phyloP scores from a whole-genome alignment of 2,113 vertebrate species.

The Syngnathoides biaculeatus region DNA sequence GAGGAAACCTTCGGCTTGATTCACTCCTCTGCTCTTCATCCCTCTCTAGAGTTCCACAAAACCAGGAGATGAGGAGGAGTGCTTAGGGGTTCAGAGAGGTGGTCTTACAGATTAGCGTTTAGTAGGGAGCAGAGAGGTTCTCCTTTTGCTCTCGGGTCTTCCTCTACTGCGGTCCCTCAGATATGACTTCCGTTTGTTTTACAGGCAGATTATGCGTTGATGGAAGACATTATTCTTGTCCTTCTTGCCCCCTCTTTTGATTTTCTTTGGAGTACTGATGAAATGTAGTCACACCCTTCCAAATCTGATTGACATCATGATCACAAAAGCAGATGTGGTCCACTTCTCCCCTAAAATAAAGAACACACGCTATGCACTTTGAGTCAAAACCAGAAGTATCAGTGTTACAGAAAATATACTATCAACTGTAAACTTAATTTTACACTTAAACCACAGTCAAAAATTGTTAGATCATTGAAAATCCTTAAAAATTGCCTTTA shows the following conservation, averaged over 20 bases:
- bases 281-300: background rate
- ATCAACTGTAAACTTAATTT: background rate
- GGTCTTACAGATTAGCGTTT: slow-evolving; percentile 67
- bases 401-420: too few species aligned
- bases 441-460: background rate
- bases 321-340: background rate
- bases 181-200: slow-evolving; percentile 65
- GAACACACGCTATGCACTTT: too few species aligned
- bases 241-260: slow-evolving; percentile 56
- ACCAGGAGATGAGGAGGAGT: slow-evolving; percentile 42
- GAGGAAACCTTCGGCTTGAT: slow-evolving; percentile 54
- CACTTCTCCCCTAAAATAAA: background rate
- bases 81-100: slow-evolving; percentile 42
- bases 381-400: too few species aligned
- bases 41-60: slow-evolving; percentile 38
- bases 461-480: background rate
- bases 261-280: slow-evolving; percentile 36
- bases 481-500: background rate
- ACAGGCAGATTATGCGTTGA: slow-evolving; percentile 43
- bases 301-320: background rate
- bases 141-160: slow-evolving; percentile 49
- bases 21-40: slow-evolving; percentile 58
- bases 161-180: slow-evolving; percentile 58
- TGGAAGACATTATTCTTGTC: background rate
- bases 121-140: slow-evolving; percentile 46